Conservation (phyloP, 2,113 vertebrate genomes). For the Pampusana beccarii region DNA sequence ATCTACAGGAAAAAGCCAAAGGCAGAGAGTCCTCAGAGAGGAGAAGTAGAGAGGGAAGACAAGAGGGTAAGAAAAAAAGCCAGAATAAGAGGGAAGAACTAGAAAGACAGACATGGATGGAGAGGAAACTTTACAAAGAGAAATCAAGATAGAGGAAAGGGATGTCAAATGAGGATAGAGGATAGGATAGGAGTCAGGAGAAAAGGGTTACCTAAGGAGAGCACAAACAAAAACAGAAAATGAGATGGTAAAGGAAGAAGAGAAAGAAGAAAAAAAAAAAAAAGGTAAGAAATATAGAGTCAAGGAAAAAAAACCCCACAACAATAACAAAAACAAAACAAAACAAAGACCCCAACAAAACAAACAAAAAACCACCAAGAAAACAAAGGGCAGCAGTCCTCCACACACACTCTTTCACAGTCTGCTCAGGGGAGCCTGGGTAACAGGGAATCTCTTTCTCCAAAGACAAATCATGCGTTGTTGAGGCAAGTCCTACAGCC, state of each 20-base stretch:
- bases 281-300: not conserved
- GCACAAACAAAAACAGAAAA: not conserved
- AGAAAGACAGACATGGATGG: not conserved
- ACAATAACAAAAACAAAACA: too few species aligned
- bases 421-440: not conserved
- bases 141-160: not conserved
- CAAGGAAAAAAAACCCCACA: not conserved
- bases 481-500: not conserved
- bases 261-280: not conserved
- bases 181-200: not conserved
- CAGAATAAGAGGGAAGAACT: not conserved
- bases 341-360: too few species aligned
- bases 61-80: not conserved
- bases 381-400: not conserved
- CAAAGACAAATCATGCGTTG: not conserved
- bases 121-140: not conserved
- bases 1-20: conserved; percentile 35
- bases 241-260: not conserved
- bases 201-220: not conserved
- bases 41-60: not conserved
- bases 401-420: not conserved
- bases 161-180: not conserved
- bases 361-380: too few species aligned
- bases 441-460: not conserved
- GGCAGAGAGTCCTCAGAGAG: not conserved